These are phyloP conservation scores for Drosophila dives DNA, from an alignment of 2,888 invertebrate species.

Conservation along the genomic window DNA sequence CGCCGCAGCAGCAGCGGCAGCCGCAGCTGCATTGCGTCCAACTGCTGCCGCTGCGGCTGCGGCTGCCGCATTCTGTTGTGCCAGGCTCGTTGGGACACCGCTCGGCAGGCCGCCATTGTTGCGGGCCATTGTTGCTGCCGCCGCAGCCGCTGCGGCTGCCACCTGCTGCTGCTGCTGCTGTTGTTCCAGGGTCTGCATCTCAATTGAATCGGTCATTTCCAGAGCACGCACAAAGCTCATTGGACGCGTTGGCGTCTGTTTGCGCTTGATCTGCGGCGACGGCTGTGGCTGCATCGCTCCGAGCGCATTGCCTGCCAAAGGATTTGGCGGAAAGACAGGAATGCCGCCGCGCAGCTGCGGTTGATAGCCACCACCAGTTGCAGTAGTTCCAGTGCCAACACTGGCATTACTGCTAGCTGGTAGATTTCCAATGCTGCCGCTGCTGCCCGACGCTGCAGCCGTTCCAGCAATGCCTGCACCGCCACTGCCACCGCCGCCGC, in stretches of 20 bases:
- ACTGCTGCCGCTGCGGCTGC: conserved; percentile 44
- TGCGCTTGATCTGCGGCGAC: conserved; percentile 87
- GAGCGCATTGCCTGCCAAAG: conserved; percentile 71
- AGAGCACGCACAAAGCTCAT: conserved; percentile 95
- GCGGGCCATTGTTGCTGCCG: conserved; percentile 63
- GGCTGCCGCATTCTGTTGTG: conserved; percentile 51
- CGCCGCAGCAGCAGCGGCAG: conserved; percentile 41
- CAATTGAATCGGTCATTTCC: conserved; percentile 95
- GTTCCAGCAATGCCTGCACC: conserved; percentile 25
- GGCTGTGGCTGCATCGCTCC: conserved; percentile 82
- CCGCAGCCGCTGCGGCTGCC: conserved; percentile 61
- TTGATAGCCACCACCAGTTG: conserved; percentile 85
- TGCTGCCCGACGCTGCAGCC: conserved; percentile 51
- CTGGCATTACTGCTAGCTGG: conserved; percentile 34
- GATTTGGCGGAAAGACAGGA: conserved; percentile 88
- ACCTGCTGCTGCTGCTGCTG: conserved; percentile 79
- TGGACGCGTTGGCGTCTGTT: conserved; percentile 88
- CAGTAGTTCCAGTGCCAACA: conserved; percentile 12
- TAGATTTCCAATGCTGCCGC: conserved; percentile 66
- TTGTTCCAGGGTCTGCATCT: conserved; percentile 88
- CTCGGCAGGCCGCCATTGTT: conserved; percentile 73
- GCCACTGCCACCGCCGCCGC: conserved; percentile 48
- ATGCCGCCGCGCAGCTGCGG: conserved; percentile 89
- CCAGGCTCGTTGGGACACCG: conserved; percentile 45
- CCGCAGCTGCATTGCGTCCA: conserved; percentile 44